phyloP scores from a whole-genome alignment of 2,888 invertebrate species.

The Drosophila mimica region DNA sequence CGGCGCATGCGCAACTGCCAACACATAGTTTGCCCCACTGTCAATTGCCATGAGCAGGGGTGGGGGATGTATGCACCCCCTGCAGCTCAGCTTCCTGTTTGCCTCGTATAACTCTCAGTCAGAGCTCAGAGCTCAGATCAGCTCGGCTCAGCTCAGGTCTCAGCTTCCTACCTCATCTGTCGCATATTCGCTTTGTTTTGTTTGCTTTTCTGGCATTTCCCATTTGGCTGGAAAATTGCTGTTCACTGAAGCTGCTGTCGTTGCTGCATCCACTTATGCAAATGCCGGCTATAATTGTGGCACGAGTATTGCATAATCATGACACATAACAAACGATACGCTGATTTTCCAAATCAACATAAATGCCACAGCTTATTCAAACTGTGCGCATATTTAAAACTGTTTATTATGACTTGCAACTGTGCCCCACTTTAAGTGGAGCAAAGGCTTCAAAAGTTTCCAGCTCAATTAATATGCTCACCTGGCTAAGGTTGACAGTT shows the following conservation, averaged over 20 bases:
- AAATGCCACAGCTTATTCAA: conserved; percentile 54
- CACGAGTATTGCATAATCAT: conserved; percentile 78
- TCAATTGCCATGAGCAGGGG: conserved; percentile 21
- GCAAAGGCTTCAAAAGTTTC: conserved; percentile 6
- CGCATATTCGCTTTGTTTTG: conserved; percentile 7
- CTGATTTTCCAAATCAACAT: conserved; percentile 45
- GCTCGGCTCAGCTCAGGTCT: conserved; percentile 6
- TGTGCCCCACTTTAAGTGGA: background rate
- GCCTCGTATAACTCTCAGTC: conserved; percentile 27
- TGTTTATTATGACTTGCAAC: background rate
- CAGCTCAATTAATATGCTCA: conserved; percentile 11
- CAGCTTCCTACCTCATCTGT: conserved; percentile 34
- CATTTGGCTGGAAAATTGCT: conserved; percentile 64
- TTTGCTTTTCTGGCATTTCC: conserved; percentile 26
- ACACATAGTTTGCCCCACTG: conserved; percentile 17
- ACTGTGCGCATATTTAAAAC: conserved; percentile 8
- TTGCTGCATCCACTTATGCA: conserved; percentile 58
- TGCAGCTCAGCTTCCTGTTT: conserved; percentile 65
- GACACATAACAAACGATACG: conserved; percentile 58
- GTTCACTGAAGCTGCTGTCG: conserved; percentile 53
- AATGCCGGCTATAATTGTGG: conserved; percentile 72
- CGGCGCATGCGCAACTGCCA: conserved; percentile 64
- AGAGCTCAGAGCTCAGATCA: conserved; percentile 23
- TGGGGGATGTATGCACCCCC: conserved; percentile 21
- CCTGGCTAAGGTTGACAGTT: background rate